Base-by-base conservation (phyloP, 2,888 invertebrate genomes). In the Copidosoma aretas region DNA sequence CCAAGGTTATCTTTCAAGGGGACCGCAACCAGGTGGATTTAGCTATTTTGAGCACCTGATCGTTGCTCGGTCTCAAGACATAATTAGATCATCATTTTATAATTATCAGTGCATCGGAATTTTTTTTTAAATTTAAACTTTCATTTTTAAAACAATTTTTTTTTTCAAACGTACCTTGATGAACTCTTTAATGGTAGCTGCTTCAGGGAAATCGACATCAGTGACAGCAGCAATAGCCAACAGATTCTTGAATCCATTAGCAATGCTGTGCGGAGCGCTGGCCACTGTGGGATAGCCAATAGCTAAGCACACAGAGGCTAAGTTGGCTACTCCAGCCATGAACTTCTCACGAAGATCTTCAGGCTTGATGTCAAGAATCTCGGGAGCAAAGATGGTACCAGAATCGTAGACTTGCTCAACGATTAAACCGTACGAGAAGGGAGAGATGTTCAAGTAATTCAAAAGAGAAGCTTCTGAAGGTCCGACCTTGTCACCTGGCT, bases 391-490 rank as follows among this genome's bases (percentile, higher is more conserved):
- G 81, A 98, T 93, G 76, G 98, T 97, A 68, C 99, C 99, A 73
- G 96, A 96, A 84, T 99, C 99, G 79, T 98, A 99, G 1, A 99
- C 98, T 89, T 93, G 93, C 85, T 94, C 93, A 73, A 99, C 95
- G 54, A 93, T 87, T 79, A 99, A 89, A 87, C 99, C 99, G 82
- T 99, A 99, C 63, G 97, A 96, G 89, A 99, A 99, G 61, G 99
- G 99, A 84, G 97, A 98, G 86, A 99, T 98, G 89, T 97, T 97
- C 88, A 99, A 90, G 99, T 99, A 99, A 89, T 98, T 99, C 77
- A 99, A 89, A 69, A 99, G 91, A 17, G 98, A 97, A 52, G 98
- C 97, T 88, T 99, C 99, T 54, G 97, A 97, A 82, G 98, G 97
- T 80, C 99, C 99, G 71, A 99, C 99, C 86, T 94, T 97, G 85